Evolutionary conservation across 2,113 vertebrate species (phyloP).

Genomic region (Sceloporus undulatus): DNA sequence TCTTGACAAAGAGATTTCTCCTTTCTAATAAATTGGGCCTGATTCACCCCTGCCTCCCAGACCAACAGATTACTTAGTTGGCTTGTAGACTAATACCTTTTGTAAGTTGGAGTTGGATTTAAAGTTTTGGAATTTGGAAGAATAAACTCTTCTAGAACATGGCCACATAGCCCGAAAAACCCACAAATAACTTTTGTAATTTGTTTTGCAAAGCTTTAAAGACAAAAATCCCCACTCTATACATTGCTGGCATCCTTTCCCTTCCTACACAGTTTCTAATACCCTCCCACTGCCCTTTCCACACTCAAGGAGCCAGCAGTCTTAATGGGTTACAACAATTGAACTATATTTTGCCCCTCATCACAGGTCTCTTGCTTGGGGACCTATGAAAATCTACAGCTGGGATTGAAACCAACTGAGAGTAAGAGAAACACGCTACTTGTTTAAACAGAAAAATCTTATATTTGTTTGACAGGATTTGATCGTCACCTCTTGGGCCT

Average conservation of each 20-base stretch:
- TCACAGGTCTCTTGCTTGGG: conserved; percentile 24
- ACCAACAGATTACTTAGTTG: too few species aligned
- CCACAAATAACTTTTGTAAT: too few species aligned
- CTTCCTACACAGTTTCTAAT: not conserved
- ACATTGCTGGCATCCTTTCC: not conserved
- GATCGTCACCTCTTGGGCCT: conserved; percentile 95
- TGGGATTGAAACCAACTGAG: too few species aligned
- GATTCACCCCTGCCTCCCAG: not conserved
- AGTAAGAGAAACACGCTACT: not conserved
- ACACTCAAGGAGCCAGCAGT: not conserved
- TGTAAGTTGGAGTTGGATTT: too few species aligned
- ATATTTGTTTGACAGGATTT: conserved; percentile 84
- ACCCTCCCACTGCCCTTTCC: too few species aligned
- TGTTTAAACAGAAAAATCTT: conserved; percentile 31
- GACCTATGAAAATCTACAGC: not conserved
- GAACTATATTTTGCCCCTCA: not conserved
- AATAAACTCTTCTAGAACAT: too few species aligned
- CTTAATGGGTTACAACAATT: not conserved
- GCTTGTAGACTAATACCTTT: too few species aligned
- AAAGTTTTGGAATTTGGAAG: too few species aligned
- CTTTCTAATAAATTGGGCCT: not conserved
- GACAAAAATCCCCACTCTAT: not conserved
- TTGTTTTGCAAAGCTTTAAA: too few species aligned
- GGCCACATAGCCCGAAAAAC: too few species aligned
- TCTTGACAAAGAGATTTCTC: not conserved